Percentiles rank a stretch among this genome's conserved stretches.
Conservation (phyloP, 2,888 invertebrate species). For the Parnassius orleans region DNA sequence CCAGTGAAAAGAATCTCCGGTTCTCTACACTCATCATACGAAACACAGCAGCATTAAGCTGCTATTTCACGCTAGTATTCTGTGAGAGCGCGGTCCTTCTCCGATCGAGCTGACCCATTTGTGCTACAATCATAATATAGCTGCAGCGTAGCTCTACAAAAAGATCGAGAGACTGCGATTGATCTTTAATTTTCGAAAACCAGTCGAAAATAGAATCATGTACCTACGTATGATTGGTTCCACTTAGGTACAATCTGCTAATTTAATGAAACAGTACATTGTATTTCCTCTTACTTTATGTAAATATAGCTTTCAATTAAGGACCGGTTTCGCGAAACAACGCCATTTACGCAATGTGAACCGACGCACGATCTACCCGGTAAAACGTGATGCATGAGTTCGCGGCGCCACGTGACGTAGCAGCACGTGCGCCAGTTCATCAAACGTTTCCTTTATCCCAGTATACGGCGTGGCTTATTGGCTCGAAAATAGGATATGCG, state of each 20-base stretch:
- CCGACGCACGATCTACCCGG: background rate
- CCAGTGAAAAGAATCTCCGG: too few species aligned
- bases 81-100: too few species aligned
- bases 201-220: too few species aligned
- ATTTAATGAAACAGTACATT: background rate
- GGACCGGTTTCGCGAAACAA: background rate
- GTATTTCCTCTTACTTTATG: background rate
- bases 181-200: too few species aligned
- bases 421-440: slow-evolving; percentile 13
- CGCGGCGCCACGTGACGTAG: slow-evolving; percentile 6
- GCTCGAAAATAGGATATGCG: too few species aligned
- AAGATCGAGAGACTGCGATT: too few species aligned
- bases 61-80: too few species aligned
- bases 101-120: too few species aligned
- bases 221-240: background rate
- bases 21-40: too few species aligned
- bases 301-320: background rate
- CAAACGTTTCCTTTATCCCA: background rate
- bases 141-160: too few species aligned
- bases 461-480: background rate
- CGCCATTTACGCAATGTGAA: background rate
- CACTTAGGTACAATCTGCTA: background rate
- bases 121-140: too few species aligned
- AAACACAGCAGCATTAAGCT: too few species aligned
- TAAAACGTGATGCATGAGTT: background rate